Evolutionary conservation across 2,797 vertebrate genomes (phyloP).

Genomic region (Sebastes umbrosus): DNA sequence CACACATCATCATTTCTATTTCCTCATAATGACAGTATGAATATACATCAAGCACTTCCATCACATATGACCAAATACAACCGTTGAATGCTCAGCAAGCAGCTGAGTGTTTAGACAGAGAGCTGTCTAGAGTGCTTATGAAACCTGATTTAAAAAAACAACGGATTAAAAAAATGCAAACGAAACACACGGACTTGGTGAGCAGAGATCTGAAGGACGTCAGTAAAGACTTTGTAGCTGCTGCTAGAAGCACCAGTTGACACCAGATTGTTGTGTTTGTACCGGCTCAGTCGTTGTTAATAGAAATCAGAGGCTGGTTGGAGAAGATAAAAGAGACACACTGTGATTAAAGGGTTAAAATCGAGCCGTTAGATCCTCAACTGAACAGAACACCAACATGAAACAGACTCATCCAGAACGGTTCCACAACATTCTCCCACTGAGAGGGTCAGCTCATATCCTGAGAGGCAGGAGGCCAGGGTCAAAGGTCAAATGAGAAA

Average conservation of each 20-base stretch:
- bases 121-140: too few relatives aligned
- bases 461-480: slow-evolving; percentile 74
- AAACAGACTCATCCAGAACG: slow-evolving; percentile 50
- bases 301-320: neutral
- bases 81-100: neutral
- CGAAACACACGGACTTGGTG: too few relatives aligned
- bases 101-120: neutral
- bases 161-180: too few relatives aligned
- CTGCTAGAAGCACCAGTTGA: neutral
- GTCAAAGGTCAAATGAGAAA: slow-evolving; percentile 81
- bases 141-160: too few relatives aligned
- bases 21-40: neutral
- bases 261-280: neutral
- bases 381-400: slow-evolving; percentile 21
- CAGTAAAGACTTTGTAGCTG: neutral
- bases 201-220: neutral
- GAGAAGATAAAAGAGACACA: neutral
- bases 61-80: neutral
- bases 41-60: neutral
- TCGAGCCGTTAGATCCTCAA: neutral
- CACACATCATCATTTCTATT: neutral
- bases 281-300: neutral
- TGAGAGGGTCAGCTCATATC: slow-evolving; percentile 75
- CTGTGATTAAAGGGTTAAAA: neutral
- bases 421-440: slow-evolving; percentile 60